Evolutionary conservation across 2,113 vertebrate species (phyloP).

Genomic region (Redunca redunca): DNA sequence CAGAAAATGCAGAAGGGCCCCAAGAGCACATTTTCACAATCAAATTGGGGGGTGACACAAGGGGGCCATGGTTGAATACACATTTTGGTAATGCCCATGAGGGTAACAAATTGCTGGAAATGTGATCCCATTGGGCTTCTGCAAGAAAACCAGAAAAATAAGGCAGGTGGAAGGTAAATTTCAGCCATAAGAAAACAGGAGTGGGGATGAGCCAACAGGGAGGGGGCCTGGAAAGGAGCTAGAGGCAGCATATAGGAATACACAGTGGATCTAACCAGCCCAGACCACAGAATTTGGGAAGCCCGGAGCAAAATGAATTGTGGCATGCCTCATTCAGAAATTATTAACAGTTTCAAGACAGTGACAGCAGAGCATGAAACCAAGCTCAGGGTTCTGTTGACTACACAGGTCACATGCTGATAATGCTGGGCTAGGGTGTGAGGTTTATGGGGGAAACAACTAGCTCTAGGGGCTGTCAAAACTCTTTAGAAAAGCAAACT

Average conservation of each 20-base stretch:
- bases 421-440: background rate
- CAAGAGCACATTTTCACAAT: background rate
- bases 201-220: background rate
- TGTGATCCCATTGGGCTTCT: background rate
- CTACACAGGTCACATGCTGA: background rate
- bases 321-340: background rate
- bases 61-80: background rate
- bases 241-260: background rate
- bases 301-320: background rate
- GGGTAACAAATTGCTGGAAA: background rate
- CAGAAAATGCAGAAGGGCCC: background rate
- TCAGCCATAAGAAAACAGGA: background rate
- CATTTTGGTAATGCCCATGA: background rate
- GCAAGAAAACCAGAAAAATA: background rate
- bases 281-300: background rate
- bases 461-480: background rate
- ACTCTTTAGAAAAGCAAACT: conserved; percentile 30
- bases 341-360: background rate
- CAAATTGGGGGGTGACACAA: background rate
- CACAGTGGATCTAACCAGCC: background rate
- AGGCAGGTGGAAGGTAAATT: background rate
- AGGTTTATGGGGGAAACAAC: background rate
- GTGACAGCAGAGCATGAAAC: background rate
- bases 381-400: background rate
- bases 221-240: background rate